Evolutionary conservation across 1,140 invertebrate species (phyloP).

Genomic region (Tetraneura akinire): DNA sequence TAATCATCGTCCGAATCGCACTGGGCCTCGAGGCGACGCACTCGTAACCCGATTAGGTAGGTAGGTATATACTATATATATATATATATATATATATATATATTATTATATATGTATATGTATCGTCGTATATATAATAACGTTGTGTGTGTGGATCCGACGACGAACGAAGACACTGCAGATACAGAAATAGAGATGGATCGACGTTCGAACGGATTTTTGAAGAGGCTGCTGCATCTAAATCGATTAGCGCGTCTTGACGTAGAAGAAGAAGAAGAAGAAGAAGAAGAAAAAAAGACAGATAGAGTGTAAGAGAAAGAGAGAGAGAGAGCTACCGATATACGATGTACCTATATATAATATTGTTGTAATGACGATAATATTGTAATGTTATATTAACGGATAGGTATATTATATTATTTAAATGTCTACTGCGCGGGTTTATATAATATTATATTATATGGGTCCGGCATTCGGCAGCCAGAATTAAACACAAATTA

Average conservation of each 20-base stretch:
- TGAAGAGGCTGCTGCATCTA: no score
- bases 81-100: no score
- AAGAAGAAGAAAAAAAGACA: neutral
- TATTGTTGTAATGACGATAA: no score
- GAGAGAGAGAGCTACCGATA: neutral
- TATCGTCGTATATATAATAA: no score
- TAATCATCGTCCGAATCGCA: slow-evolving; percentile 25
- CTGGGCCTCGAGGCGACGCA: neutral
- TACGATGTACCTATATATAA: no score
- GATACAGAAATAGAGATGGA: no score
- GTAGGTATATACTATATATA: no score
- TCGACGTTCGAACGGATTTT: no score
- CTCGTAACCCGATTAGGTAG: neutral
- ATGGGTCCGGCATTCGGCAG: neutral
- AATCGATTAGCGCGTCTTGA: neutral
- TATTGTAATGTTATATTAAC: no score
- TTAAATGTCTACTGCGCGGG: neutral
- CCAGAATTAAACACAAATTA: slow-evolving; percentile 17
- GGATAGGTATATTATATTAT: neutral
- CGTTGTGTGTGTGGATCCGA: no score
- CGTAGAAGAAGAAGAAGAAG: neutral
- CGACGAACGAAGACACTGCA: no score
- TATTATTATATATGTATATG: no score
- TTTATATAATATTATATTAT: neutral
- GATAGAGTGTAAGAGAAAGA: neutral